phyloP scores from a whole-genome alignment of 2,888 invertebrate genomes.

The Drosophila prolongata region DNA sequence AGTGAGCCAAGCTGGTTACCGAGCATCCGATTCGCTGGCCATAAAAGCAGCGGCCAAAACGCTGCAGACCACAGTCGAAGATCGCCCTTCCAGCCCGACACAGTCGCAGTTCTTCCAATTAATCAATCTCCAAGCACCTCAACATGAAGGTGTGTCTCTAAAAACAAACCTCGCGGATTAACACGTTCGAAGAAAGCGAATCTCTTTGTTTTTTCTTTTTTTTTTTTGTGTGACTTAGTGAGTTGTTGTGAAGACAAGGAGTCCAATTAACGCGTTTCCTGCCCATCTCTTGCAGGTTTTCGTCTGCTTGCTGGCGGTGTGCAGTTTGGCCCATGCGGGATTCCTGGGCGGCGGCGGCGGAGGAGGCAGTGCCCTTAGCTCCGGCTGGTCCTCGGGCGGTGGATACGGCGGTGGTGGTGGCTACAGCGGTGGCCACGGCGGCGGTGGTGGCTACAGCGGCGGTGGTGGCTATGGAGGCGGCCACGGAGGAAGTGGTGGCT shows the following conservation, averaged over 20 bases:
- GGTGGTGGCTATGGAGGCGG: slow-evolving; percentile 20
- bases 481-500: slow-evolving; percentile 15
- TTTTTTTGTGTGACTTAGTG: slow-evolving; percentile 19
- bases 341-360: slow-evolving; percentile 63
- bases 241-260: background rate
- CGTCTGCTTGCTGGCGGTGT: slow-evolving; percentile 73
- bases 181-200: background rate
- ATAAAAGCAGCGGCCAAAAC: slow-evolving; percentile 56
- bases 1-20: slow-evolving; percentile 22
- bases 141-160: slow-evolving; percentile 63
- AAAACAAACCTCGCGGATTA: slow-evolving; percentile 4
- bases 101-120: slow-evolving; percentile 31
- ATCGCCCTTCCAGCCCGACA: slow-evolving; percentile 49
- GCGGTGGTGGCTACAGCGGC: background rate
- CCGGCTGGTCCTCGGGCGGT: slow-evolving; percentile 54
- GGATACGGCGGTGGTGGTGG: slow-evolving; percentile 18
- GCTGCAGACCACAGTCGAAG: slow-evolving; percentile 63
- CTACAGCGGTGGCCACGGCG: background rate
- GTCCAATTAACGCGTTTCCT: slow-evolving; percentile 5
- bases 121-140: slow-evolving; percentile 36
- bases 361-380: slow-evolving; percentile 52
- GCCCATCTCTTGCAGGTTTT: slow-evolving; percentile 58
- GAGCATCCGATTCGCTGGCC: slow-evolving; percentile 17
- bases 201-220: slow-evolving; percentile 17
- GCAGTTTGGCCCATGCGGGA: slow-evolving; percentile 70